Evolutionary conservation across 2,888 invertebrate species (phyloP).

Genomic region (Drosophila neoperkinsi): DNA sequence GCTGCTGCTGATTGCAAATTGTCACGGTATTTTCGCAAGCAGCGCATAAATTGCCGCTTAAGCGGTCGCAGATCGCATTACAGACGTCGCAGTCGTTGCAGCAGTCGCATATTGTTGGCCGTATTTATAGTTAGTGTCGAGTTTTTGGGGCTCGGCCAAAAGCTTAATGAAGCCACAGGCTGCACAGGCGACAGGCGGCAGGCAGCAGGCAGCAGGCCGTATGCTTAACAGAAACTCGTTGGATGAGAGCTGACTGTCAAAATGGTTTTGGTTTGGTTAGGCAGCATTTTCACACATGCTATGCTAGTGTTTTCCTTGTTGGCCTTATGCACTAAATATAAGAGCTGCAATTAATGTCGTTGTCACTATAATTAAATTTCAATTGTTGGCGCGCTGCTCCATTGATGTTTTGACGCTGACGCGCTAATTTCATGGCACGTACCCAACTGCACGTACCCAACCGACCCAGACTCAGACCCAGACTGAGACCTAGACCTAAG

Average conservation of each 20-base stretch:
- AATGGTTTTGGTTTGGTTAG: constrained; percentile 28
- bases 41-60: constrained; percentile 80
- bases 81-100: constrained; percentile 29
- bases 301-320: not conserved
- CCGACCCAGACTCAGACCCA: constrained; percentile 11
- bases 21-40: constrained; percentile 78
- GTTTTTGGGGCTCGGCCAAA: constrained; percentile 57
- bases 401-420: constrained; percentile 67
- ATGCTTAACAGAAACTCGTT: constrained; percentile 17
- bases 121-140: constrained; percentile 62
- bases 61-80: constrained; percentile 62
- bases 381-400: constrained; percentile 52
- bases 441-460: constrained; percentile 30
- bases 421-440: constrained; percentile 73
- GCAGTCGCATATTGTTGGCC: constrained; percentile 43
- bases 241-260: constrained; percentile 32
- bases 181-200: not conserved
- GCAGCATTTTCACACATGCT: constrained; percentile 23
- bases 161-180: constrained; percentile 60
- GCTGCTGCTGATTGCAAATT: constrained; percentile 77
- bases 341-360: constrained; percentile 61
- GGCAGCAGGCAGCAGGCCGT: not conserved
- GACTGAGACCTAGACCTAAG: constrained; percentile 6
- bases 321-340: constrained; percentile 11
- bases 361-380: constrained; percentile 57